Evolutionary conservation across 2,797 vertebrate species (phyloP), one percentile per base, ranked within the genome.

Genomic region (Salmo trutta): DNA sequence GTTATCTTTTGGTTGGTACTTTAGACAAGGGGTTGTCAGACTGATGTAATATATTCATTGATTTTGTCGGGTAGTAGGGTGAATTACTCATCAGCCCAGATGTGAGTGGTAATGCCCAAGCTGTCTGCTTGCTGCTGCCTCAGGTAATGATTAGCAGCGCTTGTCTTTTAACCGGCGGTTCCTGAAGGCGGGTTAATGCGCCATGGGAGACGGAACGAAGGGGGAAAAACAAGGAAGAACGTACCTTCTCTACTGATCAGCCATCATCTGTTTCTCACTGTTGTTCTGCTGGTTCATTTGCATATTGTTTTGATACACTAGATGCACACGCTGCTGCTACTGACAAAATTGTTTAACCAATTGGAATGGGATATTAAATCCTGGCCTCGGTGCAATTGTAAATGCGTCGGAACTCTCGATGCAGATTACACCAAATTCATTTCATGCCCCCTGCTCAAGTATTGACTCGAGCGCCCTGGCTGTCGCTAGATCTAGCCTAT

Each of bases 401-500:
- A 53, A 54, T 64, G 59, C 27, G 27, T 47, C 64, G 36, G 64
- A 47, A 65, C 47, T 24, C 53, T 19, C 5, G 16, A 73, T 62
- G 76, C 31, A 12, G 19, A 15, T 31, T 52, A 7, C 10, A 41
- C 21, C 36, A 64, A 47, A 75, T 66, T 52, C 10, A 29, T 41
- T 64, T 75, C 16, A 68, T 3, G 24, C 31, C 47, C 73, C 3
- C 14, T 64, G 47, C 71, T 29, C 14, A 15, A 56, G 21, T 1
- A 19, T 47, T 64, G 68, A 69, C 31, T 77, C 64, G 68, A 75
- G 72, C 51, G 41, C 41, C 41, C 10, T 10, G 8, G 62, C 51
- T 69, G 77, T 76, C 65, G 71, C 71, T 59, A 62, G 69, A 70
- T 67, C 21, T 75, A 59, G 19, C 17, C 16, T 19, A 71, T 81